Conservation (phyloP, 2,113 vertebrate genomes). For the Aegithalos caudatus region DNA sequence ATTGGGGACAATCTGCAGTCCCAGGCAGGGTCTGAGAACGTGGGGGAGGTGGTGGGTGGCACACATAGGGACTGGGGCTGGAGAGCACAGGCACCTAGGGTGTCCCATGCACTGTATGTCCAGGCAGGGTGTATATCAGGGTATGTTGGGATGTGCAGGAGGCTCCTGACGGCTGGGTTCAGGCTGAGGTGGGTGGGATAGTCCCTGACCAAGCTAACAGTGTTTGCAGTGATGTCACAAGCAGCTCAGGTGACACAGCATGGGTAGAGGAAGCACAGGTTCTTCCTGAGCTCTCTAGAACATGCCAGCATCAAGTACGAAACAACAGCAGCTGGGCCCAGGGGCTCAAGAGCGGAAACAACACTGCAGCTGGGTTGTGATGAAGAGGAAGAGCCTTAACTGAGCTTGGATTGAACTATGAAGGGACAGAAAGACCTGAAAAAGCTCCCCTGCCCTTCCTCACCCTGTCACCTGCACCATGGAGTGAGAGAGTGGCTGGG, state of each 20-base stretch:
- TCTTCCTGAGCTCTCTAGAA: not conserved
- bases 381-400: not conserved
- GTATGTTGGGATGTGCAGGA: not conserved
- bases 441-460: not conserved
- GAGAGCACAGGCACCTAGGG: rapidly evolving
- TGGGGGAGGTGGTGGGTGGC: not conserved
- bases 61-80: rapidly evolving
- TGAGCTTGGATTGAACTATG: not conserved
- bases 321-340: not conserved
- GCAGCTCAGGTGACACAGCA: not conserved
- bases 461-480: not conserved
- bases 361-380: not conserved
- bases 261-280: not conserved
- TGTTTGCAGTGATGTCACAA: not conserved
- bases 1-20: rapidly evolving
- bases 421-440: not conserved
- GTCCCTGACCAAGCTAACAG: not conserved
- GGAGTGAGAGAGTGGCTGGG: not conserved
- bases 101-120: not conserved
- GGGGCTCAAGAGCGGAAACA: not conserved
- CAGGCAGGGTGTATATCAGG: not conserved
- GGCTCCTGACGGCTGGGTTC: not conserved
- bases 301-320: not conserved
- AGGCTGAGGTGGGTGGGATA: not conserved
- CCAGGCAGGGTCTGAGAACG: not conserved